Evolutionary conservation across 2,888 invertebrate species (phyloP).

Genomic region (Gryllus longicercus): DNA sequence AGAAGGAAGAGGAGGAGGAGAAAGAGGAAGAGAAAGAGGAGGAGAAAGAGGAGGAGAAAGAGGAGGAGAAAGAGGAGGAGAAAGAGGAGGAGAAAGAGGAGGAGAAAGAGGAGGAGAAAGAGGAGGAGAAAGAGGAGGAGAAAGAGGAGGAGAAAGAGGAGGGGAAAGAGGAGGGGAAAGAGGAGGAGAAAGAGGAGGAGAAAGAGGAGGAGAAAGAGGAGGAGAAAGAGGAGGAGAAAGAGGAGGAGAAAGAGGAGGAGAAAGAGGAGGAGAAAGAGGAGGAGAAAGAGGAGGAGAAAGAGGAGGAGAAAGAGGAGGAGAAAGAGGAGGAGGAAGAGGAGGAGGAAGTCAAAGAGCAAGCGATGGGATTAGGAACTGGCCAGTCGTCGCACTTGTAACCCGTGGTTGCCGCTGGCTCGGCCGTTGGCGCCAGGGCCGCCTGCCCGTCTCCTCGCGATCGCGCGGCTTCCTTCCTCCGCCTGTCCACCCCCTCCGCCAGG

Average conservation of each 20-base stretch:
- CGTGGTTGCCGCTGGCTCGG: too few relatives aligned
- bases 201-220: too few relatives aligned
- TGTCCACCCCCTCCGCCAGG: too few relatives aligned
- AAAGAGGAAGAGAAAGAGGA: not conserved
- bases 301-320: not conserved
- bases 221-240: not conserved
- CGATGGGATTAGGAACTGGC: too few relatives aligned
- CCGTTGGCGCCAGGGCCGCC: too few relatives aligned
- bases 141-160: slow-evolving; percentile 24
- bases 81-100: not conserved
- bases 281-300: not conserved
- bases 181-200: too few relatives aligned
- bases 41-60: too few relatives aligned
- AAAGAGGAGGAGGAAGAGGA: not conserved
- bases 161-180: not conserved
- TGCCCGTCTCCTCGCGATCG: too few relatives aligned
- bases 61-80: too few relatives aligned
- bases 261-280: not conserved
- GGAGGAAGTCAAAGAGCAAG: not conserved
- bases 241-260: not conserved
- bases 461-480: too few relatives aligned
- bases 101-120: slow-evolving; percentile 26
- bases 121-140: slow-evolving; percentile 34
- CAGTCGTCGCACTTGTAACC: too few relatives aligned
- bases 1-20: too few relatives aligned